These are phyloP conservation scores for Drosophila melanica DNA, from an alignment of 1,140 invertebrate species.

Conservation along the genomic window DNA sequence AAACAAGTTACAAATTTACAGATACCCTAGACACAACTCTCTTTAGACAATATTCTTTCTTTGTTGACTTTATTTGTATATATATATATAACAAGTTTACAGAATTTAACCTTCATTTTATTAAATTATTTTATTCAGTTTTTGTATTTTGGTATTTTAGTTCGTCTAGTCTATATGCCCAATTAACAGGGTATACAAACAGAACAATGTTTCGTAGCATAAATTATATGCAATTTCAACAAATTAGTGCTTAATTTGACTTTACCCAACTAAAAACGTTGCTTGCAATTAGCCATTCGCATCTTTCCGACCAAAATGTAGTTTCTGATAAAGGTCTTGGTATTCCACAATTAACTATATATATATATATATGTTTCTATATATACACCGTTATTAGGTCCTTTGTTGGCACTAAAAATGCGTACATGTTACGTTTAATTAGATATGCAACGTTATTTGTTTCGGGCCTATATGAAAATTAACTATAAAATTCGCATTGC, in stretches of 20 bases:
- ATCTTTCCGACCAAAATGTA: slow-evolving; percentile 10
- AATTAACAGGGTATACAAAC: background rate
- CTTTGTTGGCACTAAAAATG: slow-evolving; percentile 12
- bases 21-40: background rate
- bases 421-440: slow-evolving; percentile 11
- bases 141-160: no score
- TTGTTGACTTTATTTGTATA: no score
- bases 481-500: no score
- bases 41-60: no score
- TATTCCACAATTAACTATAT: no score
- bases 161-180: background rate
- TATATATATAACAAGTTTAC: no score
- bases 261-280: slow-evolving; percentile 36
- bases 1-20: background rate
- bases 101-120: no score
- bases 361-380: background rate
- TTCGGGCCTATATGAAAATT: no score
- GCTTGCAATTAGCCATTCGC: slow-evolving; percentile 17
- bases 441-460: background rate
- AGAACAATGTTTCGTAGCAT: slow-evolving; percentile 13
- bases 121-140: no score
- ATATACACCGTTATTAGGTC: slow-evolving; percentile 1
- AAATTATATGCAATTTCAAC: slow-evolving; percentile 42
- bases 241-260: slow-evolving; percentile 51
- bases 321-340: no score